These are phyloP conservation scores for Paratilapia polleni DNA, from an alignment of 2,113 vertebrate genomes.

Conservation along the genomic window DNA sequence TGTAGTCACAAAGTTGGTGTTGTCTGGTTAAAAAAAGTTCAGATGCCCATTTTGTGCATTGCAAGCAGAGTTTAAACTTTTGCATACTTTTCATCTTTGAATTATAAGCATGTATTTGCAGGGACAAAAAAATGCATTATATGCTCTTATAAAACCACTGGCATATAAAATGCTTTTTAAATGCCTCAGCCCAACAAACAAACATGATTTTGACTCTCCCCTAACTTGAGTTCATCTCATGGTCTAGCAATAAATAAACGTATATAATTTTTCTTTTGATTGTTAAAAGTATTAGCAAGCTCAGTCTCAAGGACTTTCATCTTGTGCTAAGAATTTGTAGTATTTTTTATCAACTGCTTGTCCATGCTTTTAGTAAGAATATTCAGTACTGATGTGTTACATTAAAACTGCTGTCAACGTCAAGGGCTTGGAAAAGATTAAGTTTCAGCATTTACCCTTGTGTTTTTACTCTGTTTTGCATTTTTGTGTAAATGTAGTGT, in stretches of 20 bases:
- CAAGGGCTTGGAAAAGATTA: not conserved
- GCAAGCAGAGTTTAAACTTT: conserved; percentile 33
- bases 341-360: not conserved
- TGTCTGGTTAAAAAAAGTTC: not conserved
- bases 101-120: conserved; percentile 4
- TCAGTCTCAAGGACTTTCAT: not conserved
- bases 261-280: not conserved
- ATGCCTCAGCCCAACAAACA: not conserved
- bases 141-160: not conserved
- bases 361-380: not conserved
- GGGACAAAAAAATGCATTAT: not conserved
- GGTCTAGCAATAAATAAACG: not conserved
- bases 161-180: not conserved
- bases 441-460: not conserved
- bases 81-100: conserved; percentile 25
- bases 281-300: not conserved
- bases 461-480: not conserved
- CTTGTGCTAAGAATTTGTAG: not conserved
- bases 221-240: not conserved
- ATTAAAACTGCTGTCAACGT: not conserved
- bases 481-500: not conserved
- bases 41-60: conserved; percentile 34
- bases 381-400: not conserved
- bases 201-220: not conserved
- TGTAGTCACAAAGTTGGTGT: conserved; percentile 46